Evolutionary conservation across 2,797 vertebrate genomes (phyloP), one percentile per base, ranked within the genome.

Genomic region (Tiaroga cobitis): DNA sequence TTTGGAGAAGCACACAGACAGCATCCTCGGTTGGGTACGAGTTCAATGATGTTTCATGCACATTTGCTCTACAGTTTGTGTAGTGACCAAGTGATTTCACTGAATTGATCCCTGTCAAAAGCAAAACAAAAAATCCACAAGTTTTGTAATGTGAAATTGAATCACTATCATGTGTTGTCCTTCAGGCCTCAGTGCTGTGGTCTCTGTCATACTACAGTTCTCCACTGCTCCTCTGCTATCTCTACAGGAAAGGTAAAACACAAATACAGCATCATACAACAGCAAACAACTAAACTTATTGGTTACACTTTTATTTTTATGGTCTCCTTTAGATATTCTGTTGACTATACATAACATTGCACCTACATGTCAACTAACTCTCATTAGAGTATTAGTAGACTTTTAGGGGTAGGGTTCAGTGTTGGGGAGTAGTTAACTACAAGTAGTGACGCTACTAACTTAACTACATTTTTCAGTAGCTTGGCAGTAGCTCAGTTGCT

Each of bases 151-250:
- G 4, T n/a, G 29, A 59, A 73, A 59, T 75, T n/a, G 37, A 75
- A 83, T 83, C 15, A 9, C 41, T 68, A 3, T 61, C 29, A 24
- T 32, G 39, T 88, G 26, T 78, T 19, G 86, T 29, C 65, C 43
- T 79, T 39, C 91, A 98, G 97, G 97, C 97, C 75, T 97, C 97
- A 59, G 94, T 96, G 41, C 92, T 98, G 86, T 98, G 97, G 96
- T 97, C 96, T 83, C 92, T 98, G 81, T 97, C 97, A 70, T 98
- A 97, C 88, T 98, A 97, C 93, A 96, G 95, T 76, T 98, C 97
- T 32, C 97, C 97, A 75, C 93, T 98, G 32, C 93, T 97, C 63
- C 93, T 96, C 87, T 96, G 96, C 91, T 97, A 97, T 91, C 93
- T 97, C 80, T 98, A 97, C 94, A 96, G 96, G 90, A 98, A 98